A percentile compares a stretch with the other conserved stretches of the same genome.
These are phyloP conservation scores for Rhamnusium bicolor DNA, from an alignment of 2,888 invertebrate genomes.

Conservation along the genomic window DNA sequence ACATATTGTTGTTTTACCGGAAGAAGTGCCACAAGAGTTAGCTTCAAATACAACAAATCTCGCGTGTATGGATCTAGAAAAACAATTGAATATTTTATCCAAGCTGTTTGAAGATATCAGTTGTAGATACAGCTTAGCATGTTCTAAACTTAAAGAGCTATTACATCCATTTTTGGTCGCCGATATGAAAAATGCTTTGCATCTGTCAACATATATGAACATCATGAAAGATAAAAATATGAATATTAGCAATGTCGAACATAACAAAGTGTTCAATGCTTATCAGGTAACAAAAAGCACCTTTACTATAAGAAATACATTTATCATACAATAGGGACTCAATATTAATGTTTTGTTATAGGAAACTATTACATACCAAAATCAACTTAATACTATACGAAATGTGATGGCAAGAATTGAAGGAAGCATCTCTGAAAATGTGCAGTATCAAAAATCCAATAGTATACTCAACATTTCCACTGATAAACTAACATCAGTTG, in stretches of 20 bases:
- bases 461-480: slow-evolving; percentile 77
- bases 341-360: slow-evolving; percentile 64
- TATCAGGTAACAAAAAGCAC: slow-evolving; percentile 69
- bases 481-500: slow-evolving; percentile 87
- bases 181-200: slow-evolving; percentile 87
- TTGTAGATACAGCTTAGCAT: slow-evolving; percentile 87
- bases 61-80: slow-evolving; percentile 70
- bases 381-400: slow-evolving; percentile 88
- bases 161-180: slow-evolving; percentile 84
- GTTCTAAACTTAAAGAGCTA: slow-evolving; percentile 86
- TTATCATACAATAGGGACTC: not conserved
- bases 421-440: slow-evolving; percentile 62
- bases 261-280: slow-evolving; percentile 72
- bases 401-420: slow-evolving; percentile 84
- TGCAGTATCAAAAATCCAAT: slow-evolving; percentile 26
- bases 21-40: slow-evolving; percentile 71
- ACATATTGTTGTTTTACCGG: slow-evolving; percentile 83
- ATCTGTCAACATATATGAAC: slow-evolving; percentile 87
- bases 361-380: slow-evolving; percentile 91
- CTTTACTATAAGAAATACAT: not conserved
- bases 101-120: slow-evolving; percentile 86
- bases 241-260: slow-evolving; percentile 66
- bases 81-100: slow-evolving; percentile 78
- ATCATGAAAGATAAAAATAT: slow-evolving; percentile 65
- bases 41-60: slow-evolving; percentile 62